A percentile compares a stretch with the other conserved stretches of the same genome.
Conservation (phyloP, 2,797 vertebrate species). For the Peromyscus nudipes region DNA sequence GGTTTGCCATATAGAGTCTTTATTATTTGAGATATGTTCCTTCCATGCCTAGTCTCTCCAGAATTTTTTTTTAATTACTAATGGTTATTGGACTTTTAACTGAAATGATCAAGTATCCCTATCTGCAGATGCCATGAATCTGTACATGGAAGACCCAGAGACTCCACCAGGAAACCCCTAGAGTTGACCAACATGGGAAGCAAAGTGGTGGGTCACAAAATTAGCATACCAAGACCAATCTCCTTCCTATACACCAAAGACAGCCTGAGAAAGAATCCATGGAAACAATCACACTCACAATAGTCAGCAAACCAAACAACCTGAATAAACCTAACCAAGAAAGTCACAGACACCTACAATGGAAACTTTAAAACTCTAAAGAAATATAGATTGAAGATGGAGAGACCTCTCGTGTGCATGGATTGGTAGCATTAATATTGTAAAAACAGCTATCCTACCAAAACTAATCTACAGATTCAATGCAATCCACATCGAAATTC, state of each 20-base stretch:
- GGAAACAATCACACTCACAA: neutral
- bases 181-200: neutral
- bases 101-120: neutral
- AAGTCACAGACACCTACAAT: neutral
- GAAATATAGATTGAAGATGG: neutral
- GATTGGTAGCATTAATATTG: neutral
- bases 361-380: neutral
- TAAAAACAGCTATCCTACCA: neutral
- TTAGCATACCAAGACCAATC: neutral
- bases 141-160: neutral
- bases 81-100: neutral
- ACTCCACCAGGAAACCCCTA: neutral
- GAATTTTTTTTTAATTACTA: neutral
- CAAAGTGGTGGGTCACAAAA: neutral
- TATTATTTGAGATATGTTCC: neutral
- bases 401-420: neutral
- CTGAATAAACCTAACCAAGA: neutral
- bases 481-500: neutral
- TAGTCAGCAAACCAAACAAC: neutral
- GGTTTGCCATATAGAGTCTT: neutral
- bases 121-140: neutral
- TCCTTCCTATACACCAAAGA: neutral
- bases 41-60: neutral
- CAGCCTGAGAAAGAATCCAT: neutral
- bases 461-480: neutral